These are phyloP conservation scores for Thamnaconus septentrionalis DNA, from an alignment of 2,113 vertebrate genomes.

Conservation along the genomic window DNA sequence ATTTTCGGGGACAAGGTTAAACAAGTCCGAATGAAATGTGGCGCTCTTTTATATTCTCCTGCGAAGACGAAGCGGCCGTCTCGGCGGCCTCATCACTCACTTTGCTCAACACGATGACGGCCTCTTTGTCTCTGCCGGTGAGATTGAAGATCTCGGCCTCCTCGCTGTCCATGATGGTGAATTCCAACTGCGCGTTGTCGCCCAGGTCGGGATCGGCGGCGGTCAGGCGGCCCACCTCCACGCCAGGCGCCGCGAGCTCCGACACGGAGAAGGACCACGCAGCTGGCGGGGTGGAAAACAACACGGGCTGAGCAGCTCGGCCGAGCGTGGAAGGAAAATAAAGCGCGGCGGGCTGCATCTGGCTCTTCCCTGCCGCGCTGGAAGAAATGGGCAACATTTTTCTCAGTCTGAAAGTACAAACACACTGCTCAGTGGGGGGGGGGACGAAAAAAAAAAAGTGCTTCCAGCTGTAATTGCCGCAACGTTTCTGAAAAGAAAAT, in stretches of 20 bases:
- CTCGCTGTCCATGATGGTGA: slow-evolving; percentile 81
- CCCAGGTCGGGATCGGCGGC: slow-evolving; percentile 85
- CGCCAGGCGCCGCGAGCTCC: slow-evolving; percentile 83
- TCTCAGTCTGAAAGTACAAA: too few relatives aligned
- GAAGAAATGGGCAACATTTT: too few relatives aligned
- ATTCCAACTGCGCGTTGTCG: slow-evolving; percentile 85
- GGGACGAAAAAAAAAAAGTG: too few relatives aligned
- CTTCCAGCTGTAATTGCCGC: too few relatives aligned
- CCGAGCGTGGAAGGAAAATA: not conserved
- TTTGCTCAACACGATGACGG: slow-evolving; percentile 83
- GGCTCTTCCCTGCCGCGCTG: too few relatives aligned
- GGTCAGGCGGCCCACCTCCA: slow-evolving; percentile 83
- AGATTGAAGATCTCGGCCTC: slow-evolving; percentile 82
- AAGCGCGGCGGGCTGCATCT: not conserved
- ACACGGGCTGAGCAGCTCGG: not conserved
- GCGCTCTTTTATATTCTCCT: not conserved
- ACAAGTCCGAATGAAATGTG: not conserved
- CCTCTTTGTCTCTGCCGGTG: slow-evolving; percentile 78
- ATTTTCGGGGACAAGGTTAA: not conserved
- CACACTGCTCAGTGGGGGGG: too few relatives aligned
- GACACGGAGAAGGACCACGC: slow-evolving; percentile 84
- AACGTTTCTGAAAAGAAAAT: too few relatives aligned
- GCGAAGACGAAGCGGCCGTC: not conserved
- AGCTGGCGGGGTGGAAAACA: slow-evolving; percentile 38
- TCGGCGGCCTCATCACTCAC: slow-evolving; percentile 52